phyloP scores from a whole-genome alignment of 1,140 invertebrate species.

The Zophobas atratus region DNA sequence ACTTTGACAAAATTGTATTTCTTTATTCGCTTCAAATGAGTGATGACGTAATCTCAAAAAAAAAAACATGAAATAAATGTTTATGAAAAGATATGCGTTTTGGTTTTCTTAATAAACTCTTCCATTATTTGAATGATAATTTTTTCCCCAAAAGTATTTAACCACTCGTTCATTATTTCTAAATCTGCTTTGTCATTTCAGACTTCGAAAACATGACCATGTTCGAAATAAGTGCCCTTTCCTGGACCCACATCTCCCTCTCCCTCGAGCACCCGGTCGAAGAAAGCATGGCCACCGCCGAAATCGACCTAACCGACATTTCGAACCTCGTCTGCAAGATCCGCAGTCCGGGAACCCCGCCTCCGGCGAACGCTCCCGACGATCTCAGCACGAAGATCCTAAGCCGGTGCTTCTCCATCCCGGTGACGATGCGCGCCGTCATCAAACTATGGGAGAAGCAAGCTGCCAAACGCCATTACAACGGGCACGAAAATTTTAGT shows the following conservation, averaged over 20 bases:
- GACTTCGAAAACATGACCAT: conserved; percentile 88
- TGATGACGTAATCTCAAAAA: no score
- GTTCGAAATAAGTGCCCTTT: conserved; percentile 92
- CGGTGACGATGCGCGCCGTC: conserved; percentile 81
- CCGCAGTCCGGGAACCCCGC: conserved; percentile 67
- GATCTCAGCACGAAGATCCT: conserved; percentile 90
- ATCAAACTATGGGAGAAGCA: conserved; percentile 72
- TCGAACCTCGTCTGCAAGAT: conserved; percentile 78
- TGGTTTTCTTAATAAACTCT: conserved; percentile 1
- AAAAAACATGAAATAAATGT: not conserved
- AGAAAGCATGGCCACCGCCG: conserved; percentile 93
- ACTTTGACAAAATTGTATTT: no score
- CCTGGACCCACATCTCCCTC: conserved; percentile 90
- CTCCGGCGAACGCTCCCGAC: conserved; percentile 72
- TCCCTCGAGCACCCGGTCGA: conserved; percentile 94
- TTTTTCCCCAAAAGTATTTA: conserved; percentile 43
- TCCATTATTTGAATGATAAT: conserved; percentile 26
- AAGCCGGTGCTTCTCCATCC: conserved; percentile 92
- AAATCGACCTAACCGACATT: conserved; percentile 89
- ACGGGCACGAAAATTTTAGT: conserved; percentile 68
- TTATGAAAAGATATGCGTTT: not conserved
- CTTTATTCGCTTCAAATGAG: no score
- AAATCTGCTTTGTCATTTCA: conserved; percentile 60
- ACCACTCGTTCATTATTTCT: no score
- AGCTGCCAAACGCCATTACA: conserved; percentile 63